Conservation (phyloP, 2,113 vertebrate species). For the Nesogale talazaci region DNA sequence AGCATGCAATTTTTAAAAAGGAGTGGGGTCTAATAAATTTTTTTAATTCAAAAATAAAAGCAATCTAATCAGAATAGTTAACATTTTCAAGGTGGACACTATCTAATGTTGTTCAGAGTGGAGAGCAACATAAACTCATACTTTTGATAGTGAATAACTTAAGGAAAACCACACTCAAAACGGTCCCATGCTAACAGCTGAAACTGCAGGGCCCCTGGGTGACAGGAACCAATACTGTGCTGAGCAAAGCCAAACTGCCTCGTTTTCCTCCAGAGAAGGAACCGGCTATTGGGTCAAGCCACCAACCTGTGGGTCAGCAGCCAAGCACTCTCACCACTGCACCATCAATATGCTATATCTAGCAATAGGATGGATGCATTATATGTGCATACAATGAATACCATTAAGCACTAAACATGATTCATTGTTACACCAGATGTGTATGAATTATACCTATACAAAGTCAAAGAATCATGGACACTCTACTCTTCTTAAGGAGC, state of each 20-base stretch:
- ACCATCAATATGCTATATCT: no score
- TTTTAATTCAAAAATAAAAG: conserved; percentile 31
- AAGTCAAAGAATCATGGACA: not conserved
- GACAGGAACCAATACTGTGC: no score
- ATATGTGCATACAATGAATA: not conserved
- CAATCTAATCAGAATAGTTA: not conserved
- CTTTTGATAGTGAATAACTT: not conserved
- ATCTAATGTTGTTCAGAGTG: not conserved
- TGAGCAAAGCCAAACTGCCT: no score
- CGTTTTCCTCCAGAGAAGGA: no score
- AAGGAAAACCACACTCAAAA: not conserved
- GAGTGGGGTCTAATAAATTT: not conserved
- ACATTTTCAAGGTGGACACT: not conserved
- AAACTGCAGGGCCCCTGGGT: no score
- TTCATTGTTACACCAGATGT: not conserved
- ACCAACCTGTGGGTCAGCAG: no score
- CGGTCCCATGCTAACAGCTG: not conserved
- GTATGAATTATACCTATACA: not conserved
- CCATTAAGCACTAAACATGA: not conserved
- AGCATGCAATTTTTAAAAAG: not conserved
- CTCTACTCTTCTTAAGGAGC: no score
- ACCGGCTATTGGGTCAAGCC: no score
- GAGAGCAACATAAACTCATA: not conserved
- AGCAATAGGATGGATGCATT: not conserved
- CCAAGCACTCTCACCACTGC: no score